A percentile compares a stretch with the other conserved stretches of the same genome.
These are phyloP conservation scores for Neopipo cinnamomea DNA, from an alignment of 2,113 vertebrate species.

Conservation along the genomic window DNA sequence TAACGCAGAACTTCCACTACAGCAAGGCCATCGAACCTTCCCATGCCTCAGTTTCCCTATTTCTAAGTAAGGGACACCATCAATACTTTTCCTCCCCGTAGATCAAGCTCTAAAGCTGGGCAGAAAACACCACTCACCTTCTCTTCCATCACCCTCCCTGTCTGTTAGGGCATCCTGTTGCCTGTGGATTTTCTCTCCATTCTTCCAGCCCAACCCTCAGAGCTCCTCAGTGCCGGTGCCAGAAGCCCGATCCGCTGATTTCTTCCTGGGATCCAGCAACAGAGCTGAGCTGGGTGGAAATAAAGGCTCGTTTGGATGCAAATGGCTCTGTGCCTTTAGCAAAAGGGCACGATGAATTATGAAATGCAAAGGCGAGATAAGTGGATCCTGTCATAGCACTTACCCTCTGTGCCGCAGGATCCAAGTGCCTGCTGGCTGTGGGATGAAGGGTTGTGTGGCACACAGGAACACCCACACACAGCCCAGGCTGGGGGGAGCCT, in stretches of 20 bases:
- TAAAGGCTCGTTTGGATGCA: background rate
- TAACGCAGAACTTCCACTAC: background rate
- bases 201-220: background rate
- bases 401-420: background rate
- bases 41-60: background rate
- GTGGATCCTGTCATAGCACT: constrained; percentile 9
- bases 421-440: background rate
- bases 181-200: background rate
- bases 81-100: background rate
- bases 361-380: constrained; percentile 11
- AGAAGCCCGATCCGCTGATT: background rate
- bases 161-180: background rate
- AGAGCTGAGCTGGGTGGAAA: background rate
- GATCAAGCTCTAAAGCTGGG: background rate
- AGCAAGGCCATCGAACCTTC: background rate
- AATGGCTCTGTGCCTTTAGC: background rate
- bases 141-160: rapidly evolving
- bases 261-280: background rate
- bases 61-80: background rate
- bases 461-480: background rate
- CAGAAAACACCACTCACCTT: background rate
- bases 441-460: background rate
- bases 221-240: background rate
- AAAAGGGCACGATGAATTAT: constrained; percentile 40
- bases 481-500: background rate